These are phyloP conservation scores for Elaphurus davidianus DNA, from an alignment of 2,113 vertebrate species.

Conservation along the genomic window DNA sequence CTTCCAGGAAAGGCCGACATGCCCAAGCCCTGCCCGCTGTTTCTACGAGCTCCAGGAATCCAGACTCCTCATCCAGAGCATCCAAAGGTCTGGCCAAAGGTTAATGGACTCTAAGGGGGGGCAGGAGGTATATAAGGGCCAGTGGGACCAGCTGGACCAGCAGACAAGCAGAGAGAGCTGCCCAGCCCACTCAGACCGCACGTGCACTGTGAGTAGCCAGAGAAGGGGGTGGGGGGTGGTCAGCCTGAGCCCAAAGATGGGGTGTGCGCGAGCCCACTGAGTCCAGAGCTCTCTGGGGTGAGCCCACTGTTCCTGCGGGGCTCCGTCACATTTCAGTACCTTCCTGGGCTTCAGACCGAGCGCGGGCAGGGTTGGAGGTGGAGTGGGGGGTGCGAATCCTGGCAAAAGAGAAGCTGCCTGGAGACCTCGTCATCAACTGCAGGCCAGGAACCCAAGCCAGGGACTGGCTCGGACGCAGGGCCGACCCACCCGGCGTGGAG, in stretches of 20 bases:
- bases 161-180: background rate
- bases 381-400: no score
- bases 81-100: slow-evolving; percentile 24
- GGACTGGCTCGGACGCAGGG: background rate
- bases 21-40: background rate
- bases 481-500: fast-evolving
- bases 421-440: fast-evolving
- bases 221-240: fast-evolving
- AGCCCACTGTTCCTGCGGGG: background rate
- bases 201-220: background rate
- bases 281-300: background rate
- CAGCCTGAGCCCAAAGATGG: background rate
- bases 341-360: background rate
- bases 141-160: fast-evolving
- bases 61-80: background rate
- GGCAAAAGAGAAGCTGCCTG: background rate
- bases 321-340: background rate
- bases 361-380: background rate
- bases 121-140: background rate
- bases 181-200: background rate
- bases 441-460: background rate
- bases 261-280: background rate
- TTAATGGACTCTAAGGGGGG: background rate
- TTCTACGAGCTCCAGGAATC: slow-evolving; percentile 29
- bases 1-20: background rate